Evolutionary conservation across 2,113 vertebrate species (phyloP).

Genomic region (Centropus unirufus): DNA sequence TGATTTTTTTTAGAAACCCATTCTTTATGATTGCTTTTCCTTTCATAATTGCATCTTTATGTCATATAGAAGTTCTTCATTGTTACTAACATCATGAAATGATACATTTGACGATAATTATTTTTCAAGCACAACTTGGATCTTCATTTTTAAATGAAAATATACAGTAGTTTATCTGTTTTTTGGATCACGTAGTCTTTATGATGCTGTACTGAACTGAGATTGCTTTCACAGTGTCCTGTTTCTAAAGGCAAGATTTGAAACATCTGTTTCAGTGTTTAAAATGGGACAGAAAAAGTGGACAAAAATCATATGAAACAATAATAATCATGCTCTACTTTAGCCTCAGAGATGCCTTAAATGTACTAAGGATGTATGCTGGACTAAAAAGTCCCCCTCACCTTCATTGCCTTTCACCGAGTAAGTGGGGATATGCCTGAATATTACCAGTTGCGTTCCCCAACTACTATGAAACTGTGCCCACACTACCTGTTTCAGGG

Average conservation of each 20-base stretch:
- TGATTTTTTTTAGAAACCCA: background rate
- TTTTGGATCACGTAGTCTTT: background rate
- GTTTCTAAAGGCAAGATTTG: background rate
- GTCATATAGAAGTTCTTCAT: background rate
- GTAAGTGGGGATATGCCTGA: background rate
- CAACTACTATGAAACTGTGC: background rate
- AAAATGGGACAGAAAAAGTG: background rate
- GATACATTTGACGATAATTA: background rate
- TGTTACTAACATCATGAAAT: background rate
- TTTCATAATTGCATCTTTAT: background rate
- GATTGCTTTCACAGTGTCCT: slow-evolving; percentile 15
- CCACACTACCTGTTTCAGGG: background rate
- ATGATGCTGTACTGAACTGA: background rate
- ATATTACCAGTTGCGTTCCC: rapidly evolving
- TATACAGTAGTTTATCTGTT: background rate
- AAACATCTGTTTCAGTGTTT: slow-evolving; percentile 29
- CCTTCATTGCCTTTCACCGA: background rate
- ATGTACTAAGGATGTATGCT: background rate
- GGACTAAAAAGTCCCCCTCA: background rate
- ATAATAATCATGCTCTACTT: background rate
- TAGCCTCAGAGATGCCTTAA: background rate
- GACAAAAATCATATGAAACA: background rate
- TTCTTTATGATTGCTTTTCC: background rate
- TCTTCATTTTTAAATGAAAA: background rate
- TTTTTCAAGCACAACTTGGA: background rate